Evolutionary conservation across 1,140 invertebrate genomes (phyloP), one percentile per base, ranked within the genome.

Genomic region (Oedothorax gibbosus): DNA sequence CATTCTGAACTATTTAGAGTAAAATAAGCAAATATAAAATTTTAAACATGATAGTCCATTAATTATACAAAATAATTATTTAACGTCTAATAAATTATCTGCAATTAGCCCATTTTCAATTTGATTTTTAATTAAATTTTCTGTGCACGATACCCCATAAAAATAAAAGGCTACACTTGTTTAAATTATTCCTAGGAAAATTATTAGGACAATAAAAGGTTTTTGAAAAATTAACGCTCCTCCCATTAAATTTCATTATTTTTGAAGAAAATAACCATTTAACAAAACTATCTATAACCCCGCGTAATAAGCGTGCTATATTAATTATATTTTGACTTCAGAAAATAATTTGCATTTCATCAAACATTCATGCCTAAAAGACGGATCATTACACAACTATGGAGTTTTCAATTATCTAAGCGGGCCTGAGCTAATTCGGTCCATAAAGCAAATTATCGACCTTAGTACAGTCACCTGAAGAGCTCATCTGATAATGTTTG

Each of bases 291-390:
- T 79, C 21, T 20, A 18, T 68, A 79, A 79, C 14, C 53, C n/a
- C n/a, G 51, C n/a, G 18, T 53, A 77, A 8, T 20, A 79, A 60
- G 18, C 64, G 50, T 81, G 50, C 56, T 14, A 51, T 71, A 81
- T 81, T 81, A 81, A 71, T 81, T 49, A 18, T 50, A 35, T 81
- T 81, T 71, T 81, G 78, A 71, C 66, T 81, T 50, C 35, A n/a
- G 53, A 81, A 81, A 81, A 71, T 68, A 56, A 81, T 81, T 81
- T 81, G 56, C 78, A 81, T 69, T 71, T 81, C 78, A 81, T 81
- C 68, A 81, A 81, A 71, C 20, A 81, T 81, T 69, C 66, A 81
- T 81, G 21, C 51, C n/a, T 14, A n/a, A 53, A 71, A 57, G 78
- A 69, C 54, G 66, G 15, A 71, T 81, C 53, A 35, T 71, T 49